Evolutionary conservation across 2,113 vertebrate species (phyloP), one percentile per base, ranked within the genome.

Genomic region (Pterocles burchelli): DNA sequence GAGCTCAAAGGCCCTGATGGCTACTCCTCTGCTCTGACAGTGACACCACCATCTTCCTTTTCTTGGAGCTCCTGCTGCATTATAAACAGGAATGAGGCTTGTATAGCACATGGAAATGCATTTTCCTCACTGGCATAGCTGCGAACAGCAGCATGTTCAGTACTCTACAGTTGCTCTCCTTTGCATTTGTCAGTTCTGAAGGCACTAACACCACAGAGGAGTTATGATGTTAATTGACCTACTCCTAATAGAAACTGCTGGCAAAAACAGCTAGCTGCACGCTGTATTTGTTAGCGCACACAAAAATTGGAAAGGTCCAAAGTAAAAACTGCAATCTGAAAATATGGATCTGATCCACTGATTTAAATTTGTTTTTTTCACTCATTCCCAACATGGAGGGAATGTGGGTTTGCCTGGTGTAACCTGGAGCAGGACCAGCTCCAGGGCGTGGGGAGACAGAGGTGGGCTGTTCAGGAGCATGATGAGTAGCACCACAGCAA

Each of bases 341-440:
- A 77, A 63, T 29, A 46, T 70, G 33, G 13, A 19, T 86, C 36
- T 45, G 45, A 61, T 36, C 43, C 43, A 12, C 20, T 46, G 2
- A 31, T 31, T 15, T 20, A 52, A 59, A 38, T 52, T 28, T 57
- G 54, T 52, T 13, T 41, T 41, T 55, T 18, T 67, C 7, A 1
- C 19, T 76, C 9, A 0, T 14, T 78, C 41, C 28, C 15, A 6
- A 2, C 0, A 1, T 33, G 66, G 55, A 78, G 33, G 26, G 29
- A 57, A 26, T 17, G 12, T 6, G 58, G 20, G 2, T 58, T 81
- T 86, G 20, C 52, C 46, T 1, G 2, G 24, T 11, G n/a, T 10
- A 75, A 78, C 19, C n/a, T 2, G 4, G 41, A 90, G 71, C 36
- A 38, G 29, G 55, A 63, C 16, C 29, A 57, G 71, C 62, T 88